Conservation (phyloP, 2,113 vertebrate species). For the Naja naja region DNA sequence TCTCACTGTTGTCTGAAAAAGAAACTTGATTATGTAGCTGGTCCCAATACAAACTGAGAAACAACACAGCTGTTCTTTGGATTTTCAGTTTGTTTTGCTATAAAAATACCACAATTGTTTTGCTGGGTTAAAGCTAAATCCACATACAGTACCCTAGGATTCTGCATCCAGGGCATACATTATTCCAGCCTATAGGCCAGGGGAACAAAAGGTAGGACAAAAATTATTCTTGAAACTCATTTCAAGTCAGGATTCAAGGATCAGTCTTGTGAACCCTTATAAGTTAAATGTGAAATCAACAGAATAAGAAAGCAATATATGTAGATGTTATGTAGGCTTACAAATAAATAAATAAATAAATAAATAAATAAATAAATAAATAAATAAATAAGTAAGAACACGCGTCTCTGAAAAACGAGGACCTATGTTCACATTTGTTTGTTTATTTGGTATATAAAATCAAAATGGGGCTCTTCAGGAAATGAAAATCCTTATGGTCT, state of each 20-base stretch:
- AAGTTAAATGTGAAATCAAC: neutral
- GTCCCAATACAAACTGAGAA: constrained; percentile 17
- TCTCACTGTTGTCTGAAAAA: constrained; percentile 6
- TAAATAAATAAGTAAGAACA: neutral
- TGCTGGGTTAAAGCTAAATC: neutral
- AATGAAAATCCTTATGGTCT: neutral
- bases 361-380: too few relatives aligned
- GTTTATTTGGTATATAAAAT: neutral
- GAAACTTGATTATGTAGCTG: constrained; percentile 1
- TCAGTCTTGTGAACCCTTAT: neutral
- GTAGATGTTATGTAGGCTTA: neutral
- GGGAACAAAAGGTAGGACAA: neutral
- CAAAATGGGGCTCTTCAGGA: neutral
- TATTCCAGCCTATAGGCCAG: neutral
- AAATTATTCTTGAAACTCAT: neutral
- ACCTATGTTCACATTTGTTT: neutral
- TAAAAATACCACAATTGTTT: constrained; percentile 10
- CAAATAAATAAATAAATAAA: neutral
- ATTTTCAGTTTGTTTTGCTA: neutral
- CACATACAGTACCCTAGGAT: neutral
- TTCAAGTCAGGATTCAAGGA: neutral
- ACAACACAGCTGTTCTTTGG: constrained; percentile 23
- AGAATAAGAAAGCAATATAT: neutral
- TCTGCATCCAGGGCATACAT: neutral
- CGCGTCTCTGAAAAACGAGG: neutral